These are phyloP conservation scores for Phthorimaea operculella DNA, from an alignment of 1,140 invertebrate genomes.

Conservation along the genomic window DNA sequence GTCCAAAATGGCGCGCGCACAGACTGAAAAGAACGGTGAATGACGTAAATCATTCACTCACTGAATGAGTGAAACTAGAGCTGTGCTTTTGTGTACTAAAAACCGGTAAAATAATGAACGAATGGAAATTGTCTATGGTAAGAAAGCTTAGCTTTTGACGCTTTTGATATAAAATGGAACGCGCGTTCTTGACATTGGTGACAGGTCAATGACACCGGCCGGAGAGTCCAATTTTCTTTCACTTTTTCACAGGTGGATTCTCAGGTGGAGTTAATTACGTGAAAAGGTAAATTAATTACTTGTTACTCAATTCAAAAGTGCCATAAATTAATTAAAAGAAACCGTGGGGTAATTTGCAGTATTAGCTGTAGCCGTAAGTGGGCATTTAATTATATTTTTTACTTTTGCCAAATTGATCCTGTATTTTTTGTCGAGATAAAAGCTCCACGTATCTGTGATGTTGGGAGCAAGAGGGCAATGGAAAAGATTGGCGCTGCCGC, in stretches of 20 bases:
- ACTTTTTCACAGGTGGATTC: conserved; percentile 1
- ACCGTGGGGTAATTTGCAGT: not conserved
- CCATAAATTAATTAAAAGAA: not conserved
- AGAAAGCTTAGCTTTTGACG: not conserved
- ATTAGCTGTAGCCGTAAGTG: not conserved
- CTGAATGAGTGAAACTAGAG: not conserved
- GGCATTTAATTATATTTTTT: not conserved
- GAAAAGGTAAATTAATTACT: conserved; percentile 2
- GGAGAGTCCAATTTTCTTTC: not conserved
- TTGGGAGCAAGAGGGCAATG: no score
- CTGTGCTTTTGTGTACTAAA: not conserved
- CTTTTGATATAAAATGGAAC: no score
- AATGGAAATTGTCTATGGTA: not conserved
- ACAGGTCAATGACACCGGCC: conserved; percentile 1
- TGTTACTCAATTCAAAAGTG: not conserved
- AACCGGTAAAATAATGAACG: not conserved
- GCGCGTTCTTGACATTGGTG: conserved; percentile 2
- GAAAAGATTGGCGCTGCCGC: no score
- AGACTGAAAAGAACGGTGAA: conserved; percentile 33
- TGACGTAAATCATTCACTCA: not conserved
- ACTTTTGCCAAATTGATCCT: not conserved
- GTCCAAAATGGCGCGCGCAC: conserved; percentile 44
- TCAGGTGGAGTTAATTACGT: not conserved
- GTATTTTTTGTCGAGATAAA: not conserved
- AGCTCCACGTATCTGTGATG: not conserved